A percentile compares a stretch with the other conserved stretches of the same genome.
These are phyloP conservation scores for Poeciliopsis gracilis DNA, from an alignment of 2,797 vertebrate genomes.

Conservation along the genomic window DNA sequence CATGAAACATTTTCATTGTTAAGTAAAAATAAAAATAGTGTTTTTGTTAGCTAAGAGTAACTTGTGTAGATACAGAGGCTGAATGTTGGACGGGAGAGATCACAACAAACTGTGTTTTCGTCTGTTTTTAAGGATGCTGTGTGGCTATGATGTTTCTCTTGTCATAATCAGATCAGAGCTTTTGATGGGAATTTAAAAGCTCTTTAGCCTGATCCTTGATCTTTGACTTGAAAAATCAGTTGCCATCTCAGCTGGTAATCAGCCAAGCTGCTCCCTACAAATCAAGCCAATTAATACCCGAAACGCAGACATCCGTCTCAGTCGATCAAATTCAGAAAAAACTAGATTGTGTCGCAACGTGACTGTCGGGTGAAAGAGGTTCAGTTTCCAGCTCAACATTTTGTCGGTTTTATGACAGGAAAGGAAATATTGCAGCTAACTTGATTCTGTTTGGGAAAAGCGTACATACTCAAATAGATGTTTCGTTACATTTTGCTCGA, in stretches of 20 bases:
- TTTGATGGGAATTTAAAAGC: background rate
- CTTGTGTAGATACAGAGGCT: background rate
- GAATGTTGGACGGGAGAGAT: background rate
- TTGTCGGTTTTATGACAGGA: background rate
- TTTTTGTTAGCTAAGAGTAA: background rate
- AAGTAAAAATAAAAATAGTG: background rate
- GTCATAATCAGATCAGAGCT: background rate
- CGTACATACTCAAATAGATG: background rate
- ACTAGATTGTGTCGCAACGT: background rate
- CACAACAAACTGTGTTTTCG: background rate
- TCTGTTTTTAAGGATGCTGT: background rate
- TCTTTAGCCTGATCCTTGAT: background rate
- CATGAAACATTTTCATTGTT: background rate
- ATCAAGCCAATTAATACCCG: slow-evolving; percentile 1
- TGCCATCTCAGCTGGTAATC: background rate
- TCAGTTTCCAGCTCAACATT: background rate
- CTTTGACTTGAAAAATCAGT: slow-evolving; percentile 1
- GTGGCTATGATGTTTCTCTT: background rate
- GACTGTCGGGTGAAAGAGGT: background rate
- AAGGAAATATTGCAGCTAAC: background rate
- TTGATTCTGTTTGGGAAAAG: background rate
- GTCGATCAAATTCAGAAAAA: background rate
- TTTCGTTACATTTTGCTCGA: background rate
- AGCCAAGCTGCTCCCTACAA: background rate
- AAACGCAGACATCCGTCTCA: no score